Conservation (phyloP, 2,888 invertebrate species). For the Tetropium fuscum region DNA sequence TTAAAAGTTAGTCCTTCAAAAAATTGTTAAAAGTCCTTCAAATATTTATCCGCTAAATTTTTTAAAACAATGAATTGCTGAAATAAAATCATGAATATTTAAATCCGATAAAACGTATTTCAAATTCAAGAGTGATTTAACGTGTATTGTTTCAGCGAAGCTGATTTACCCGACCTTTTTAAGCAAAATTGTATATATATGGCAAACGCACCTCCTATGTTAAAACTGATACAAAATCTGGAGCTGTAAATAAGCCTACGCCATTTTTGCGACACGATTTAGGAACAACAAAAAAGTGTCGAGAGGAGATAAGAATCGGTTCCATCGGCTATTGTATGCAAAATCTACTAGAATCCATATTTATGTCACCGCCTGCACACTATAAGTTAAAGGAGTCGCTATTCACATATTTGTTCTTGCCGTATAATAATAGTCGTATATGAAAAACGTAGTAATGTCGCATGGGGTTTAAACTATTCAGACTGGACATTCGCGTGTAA, state of each 20-base stretch:
- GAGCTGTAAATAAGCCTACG: conserved; percentile 43
- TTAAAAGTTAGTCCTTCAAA: no score
- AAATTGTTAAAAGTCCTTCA: no score
- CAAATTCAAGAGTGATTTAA: conserved; percentile 24
- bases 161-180: conserved; percentile 27
- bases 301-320: conserved; percentile 58
- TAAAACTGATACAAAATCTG: conserved; percentile 41
- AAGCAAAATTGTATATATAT: conserved; percentile 22
- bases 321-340: conserved; percentile 61
- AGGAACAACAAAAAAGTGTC: conserved; percentile 61
- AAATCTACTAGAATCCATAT: conserved; percentile 59
- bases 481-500: conserved; percentile 49
- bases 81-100: conserved; percentile 23
- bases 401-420: conserved; percentile 39
- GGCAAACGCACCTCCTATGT: conserved; percentile 23
- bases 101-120: conserved; percentile 25
- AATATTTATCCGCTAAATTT: background rate
- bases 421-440: no score
- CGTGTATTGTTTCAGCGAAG: conserved; percentile 21
- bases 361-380: conserved; percentile 55
- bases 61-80: conserved; percentile 16
- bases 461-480: conserved; percentile 26
- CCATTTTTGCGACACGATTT: conserved; percentile 52
- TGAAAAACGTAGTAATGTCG: conserved; percentile 6
- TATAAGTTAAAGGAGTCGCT: conserved; percentile 47